These are phyloP conservation scores for Phaonia tiefii DNA, from an alignment of 2,888 invertebrate species.

Conservation along the genomic window DNA sequence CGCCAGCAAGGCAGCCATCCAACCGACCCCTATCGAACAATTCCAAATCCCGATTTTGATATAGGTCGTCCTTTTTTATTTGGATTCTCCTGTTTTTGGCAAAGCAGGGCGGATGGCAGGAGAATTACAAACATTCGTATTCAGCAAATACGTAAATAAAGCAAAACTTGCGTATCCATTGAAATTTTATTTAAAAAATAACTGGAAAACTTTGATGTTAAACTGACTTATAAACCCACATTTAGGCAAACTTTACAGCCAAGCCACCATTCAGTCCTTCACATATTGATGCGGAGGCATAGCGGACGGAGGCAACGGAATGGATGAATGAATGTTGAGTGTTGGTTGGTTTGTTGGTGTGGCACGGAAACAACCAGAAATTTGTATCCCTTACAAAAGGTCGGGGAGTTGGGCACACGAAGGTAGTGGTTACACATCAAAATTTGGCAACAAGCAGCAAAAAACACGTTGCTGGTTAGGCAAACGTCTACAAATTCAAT, in stretches of 20 bases:
- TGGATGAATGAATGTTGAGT: too few relatives aligned
- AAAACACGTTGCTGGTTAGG: conserved; percentile 66
- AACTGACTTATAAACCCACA: conserved; percentile 77
- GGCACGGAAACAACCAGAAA: conserved; percentile 49
- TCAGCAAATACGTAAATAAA: conserved; percentile 53
- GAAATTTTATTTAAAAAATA: conserved; percentile 49
- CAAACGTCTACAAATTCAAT: conserved; percentile 75
- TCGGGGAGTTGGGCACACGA: background rate
- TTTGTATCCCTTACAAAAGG: conserved; percentile 55
- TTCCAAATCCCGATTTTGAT: conserved; percentile 59
- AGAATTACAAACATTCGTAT: conserved; percentile 44
- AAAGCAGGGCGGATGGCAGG: background rate
- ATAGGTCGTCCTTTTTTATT: conserved; percentile 50
- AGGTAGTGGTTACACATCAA: conserved; percentile 51
- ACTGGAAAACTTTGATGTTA: conserved; percentile 75
- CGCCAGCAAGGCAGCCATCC: background rate
- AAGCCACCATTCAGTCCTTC: background rate
- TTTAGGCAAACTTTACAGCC: conserved; percentile 68
- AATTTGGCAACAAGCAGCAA: conserved; percentile 7
- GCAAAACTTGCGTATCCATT: conserved; percentile 64
- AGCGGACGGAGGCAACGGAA: conserved; percentile 29
- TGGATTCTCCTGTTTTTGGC: conserved; percentile 7
- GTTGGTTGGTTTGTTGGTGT: conserved; percentile 11
- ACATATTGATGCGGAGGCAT: background rate
- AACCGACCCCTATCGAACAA: background rate